phyloP scores from a whole-genome alignment of 2,797 vertebrate genomes.

The Huso huso region DNA sequence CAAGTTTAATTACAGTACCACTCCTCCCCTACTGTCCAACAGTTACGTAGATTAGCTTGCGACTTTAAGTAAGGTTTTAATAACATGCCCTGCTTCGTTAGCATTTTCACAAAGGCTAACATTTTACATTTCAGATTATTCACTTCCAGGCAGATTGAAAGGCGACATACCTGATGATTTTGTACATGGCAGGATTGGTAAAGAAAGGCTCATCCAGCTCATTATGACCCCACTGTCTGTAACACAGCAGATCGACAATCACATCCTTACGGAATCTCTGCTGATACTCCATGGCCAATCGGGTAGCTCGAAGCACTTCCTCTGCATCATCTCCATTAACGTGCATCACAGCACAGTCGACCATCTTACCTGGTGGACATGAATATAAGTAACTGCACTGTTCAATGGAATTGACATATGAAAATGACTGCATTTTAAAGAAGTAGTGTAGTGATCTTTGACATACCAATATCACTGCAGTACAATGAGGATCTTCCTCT shows the following conservation, averaged over 20 bases:
- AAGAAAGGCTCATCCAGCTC: constrained; percentile 94
- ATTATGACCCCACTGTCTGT: constrained; percentile 97
- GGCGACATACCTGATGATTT: constrained; percentile 78
- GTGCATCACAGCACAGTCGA: constrained; percentile 84
- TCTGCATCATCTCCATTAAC: constrained; percentile 90
- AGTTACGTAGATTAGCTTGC: no score
- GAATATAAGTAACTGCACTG: no score
- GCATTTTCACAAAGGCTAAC: no score
- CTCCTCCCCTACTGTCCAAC: no score
- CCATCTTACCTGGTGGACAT: constrained; percentile 72
- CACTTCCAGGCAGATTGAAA: no score
- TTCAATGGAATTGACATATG: no score
- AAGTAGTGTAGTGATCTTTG: neutral
- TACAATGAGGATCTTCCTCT: constrained; percentile 85
- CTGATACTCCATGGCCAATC: constrained; percentile 85
- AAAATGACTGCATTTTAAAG: neutral
- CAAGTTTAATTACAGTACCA: no score
- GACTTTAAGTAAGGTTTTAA: no score
- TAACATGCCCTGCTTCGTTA: no score
- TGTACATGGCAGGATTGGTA: constrained; percentile 96
- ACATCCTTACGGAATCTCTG: constrained; percentile 80
- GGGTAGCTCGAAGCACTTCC: constrained; percentile 79
- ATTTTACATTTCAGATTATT: no score
- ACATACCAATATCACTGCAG: constrained; percentile 88
- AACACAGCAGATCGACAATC: constrained; percentile 87